Evolutionary conservation across 2,888 invertebrate species (phyloP), one percentile per base, ranked within the genome.

Genomic region (Galeopsomyia nigrocyanea): DNA sequence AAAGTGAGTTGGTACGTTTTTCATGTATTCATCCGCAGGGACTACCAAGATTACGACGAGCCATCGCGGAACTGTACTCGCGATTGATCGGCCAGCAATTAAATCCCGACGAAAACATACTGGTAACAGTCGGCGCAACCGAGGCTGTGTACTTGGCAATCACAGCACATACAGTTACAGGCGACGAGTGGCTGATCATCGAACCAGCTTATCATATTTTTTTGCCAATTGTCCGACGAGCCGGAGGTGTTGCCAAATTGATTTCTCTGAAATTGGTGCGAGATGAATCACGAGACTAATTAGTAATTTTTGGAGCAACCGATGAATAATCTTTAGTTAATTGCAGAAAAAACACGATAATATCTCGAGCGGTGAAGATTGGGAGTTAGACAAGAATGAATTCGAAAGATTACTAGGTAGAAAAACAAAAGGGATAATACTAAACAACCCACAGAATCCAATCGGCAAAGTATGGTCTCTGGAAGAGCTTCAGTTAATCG

Each of bases 381-480:
- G 97, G 96, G 91, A 92, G 1, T 88, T 99, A 13, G 96, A 99
- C 84, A 91, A 92, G 68, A 87, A 90, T 7, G 96, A 98, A 83
- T 86, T 99, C 22, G 91, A 91, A 68, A 88, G 90, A 0, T 88
- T 96, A 7, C 98, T 99, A 86, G 97, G 90, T 78, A 83, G 88
- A 1, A 95, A 94, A 84, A 99, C 99, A 0, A 99, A 99, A 89
- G 92, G 95, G 86, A 92, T 99, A 1, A 93, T 99, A 66, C 80
- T 99, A n/a, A 99, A 99, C 87, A 98, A 97, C 0, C 99, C 99
- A 0, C 95, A 99, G 87, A 99, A 99, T 87, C 99, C 99, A 0
- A 87, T 96, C 0, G 99, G 99, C 57, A 99, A 60, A 21, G 47
- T 60, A 1, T 60, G 26, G 1, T 26, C 46, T 3, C 46, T 60